Evolutionary conservation across 2,888 invertebrate species (phyloP), one percentile per base, ranked within the genome.

Genomic region (Eremobia ochroleuca): DNA sequence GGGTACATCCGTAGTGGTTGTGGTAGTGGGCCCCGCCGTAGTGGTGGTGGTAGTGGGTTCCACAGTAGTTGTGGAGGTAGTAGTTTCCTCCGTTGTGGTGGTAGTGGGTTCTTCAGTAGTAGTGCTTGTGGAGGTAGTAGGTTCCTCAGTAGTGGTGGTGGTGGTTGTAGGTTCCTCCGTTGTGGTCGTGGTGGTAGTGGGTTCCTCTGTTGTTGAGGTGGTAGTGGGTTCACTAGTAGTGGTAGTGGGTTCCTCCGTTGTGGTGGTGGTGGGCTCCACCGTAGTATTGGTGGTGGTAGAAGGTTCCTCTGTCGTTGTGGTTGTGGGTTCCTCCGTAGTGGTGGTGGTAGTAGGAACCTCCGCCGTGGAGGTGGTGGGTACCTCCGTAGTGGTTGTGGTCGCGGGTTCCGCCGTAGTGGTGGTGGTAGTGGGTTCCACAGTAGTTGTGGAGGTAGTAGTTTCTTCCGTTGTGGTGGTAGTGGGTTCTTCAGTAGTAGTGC

Each of bases 191-290:
- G 70, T 43, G 2, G 58, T 81, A 0, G 78, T 52, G 13, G 73
- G 37, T 0, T 28, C 37, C n/a, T 37, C 68, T 5, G 69, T 61
- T 0, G 79, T 82, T 5, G 69, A 21, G 6, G 77, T 71, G 9
- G 77, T 71, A 0, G 69, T 72, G 4, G 74, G 59, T 8, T 25
- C 28, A 8, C 77, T 80, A 4, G 73, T 72, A 0, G 65, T 49
- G 0, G 79, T 70, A 0, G 62, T 6, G 0, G 67, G 34, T 9
- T n/a, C 67, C 0, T 46, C 67, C 0, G 43, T 71, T 6, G 66
- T 77, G 0, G 59, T 66, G 1, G 73, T 66, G 5, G 76, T 40
- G 0, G 77, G 58, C 1, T 1, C 67, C 1, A 65, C 37, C n/a
- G n/a, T n/a, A 2, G 82, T 82, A 8, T 75, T 77, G 0, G 78